Base-by-base conservation (phyloP, 2,797 vertebrate genomes). In the Acanthornis magna region DNA sequence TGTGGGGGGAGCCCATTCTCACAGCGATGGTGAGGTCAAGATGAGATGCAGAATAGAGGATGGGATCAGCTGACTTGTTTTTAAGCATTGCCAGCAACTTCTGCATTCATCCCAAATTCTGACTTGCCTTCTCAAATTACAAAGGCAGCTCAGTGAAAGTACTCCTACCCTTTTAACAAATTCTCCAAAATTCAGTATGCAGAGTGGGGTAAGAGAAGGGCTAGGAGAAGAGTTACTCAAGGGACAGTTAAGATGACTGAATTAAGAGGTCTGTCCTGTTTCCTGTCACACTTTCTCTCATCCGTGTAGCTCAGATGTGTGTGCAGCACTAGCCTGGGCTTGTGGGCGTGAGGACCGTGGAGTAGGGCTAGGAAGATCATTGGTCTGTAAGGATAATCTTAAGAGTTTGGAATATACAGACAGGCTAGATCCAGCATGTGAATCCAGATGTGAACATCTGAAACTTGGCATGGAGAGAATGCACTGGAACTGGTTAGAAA, bases 71-170 rank as follows among this genome's bases (percentile, higher is more conserved):
- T 55, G 53, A 34, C 51, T 27, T 25, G 48, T 34, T 65, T 63
- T 72, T 66, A 47, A 86, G 45, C 8, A 8, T 29, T 40, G 83
- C 38, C 79, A 86, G 62, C 53, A 63, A 29, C 47, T 67, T 67
- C 57, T 66, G 63, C 12, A 15, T 58, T 80, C 53, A 55, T 68
- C 55, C 65, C 78, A 60, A 84, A 48, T 34, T 88, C 48, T 26
- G 50, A 79, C 54, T 76, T 91, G 90, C 83, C 90, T 89, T 91
- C 61, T 85, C 10, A 43, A 73, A 66, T 85, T 85, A 94, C 30
- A 57, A 47, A 29, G 63, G 83, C 90, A 87, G 71, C 9, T 82
- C 77, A 88, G 34, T 25, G 19, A 10, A 53, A 87, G 50, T 16
- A 10, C 20, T 67, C 53, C 71, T 74, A 86, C 54, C 36, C 54